Evolutionary conservation across 2,797 vertebrate species (phyloP).

Genomic region (Allobates femoralis): DNA sequence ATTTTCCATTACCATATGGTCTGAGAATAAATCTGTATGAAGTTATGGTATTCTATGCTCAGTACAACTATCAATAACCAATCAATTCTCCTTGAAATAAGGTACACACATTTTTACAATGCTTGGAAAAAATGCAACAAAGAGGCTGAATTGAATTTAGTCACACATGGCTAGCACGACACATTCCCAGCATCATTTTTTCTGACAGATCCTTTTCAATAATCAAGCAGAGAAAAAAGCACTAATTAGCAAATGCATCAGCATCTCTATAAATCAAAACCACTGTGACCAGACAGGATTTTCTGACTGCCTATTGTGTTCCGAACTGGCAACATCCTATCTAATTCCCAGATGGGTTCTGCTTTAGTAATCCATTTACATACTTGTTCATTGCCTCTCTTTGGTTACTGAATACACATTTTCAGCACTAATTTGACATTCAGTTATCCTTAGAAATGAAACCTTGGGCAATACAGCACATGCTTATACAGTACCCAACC

Average conservation of each 20-base stretch:
- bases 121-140: slow-evolving; percentile 46
- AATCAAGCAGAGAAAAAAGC: slow-evolving; percentile 59
- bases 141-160: slow-evolving; percentile 58
- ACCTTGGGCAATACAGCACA: slow-evolving; percentile 23
- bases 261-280: slow-evolving; percentile 58
- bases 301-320: slow-evolving; percentile 60
- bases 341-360: slow-evolving; percentile 64
- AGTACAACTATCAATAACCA: slow-evolving; percentile 46
- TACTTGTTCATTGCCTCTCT: slow-evolving; percentile 58
- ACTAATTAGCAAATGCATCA: slow-evolving; percentile 54
- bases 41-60: slow-evolving; percentile 1
- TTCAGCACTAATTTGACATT: slow-evolving; percentile 59
- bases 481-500: slow-evolving; percentile 9
- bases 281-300: slow-evolving; percentile 59
- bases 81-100: slow-evolving; percentile 57
- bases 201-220: slow-evolving; percentile 60
- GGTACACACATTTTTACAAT: slow-evolving; percentile 54
- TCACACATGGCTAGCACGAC: slow-evolving; percentile 44
- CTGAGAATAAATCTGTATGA: slow-evolving; percentile 4
- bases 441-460: slow-evolving; percentile 58
- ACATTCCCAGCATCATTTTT: slow-evolving; percentile 43
- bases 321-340: slow-evolving; percentile 64
- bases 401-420: slow-evolving; percentile 57
- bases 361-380: slow-evolving; percentile 55
- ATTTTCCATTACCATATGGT: slow-evolving; percentile 17